Percentiles rank a stretch among this genome's conserved stretches.
Conservation (phyloP, 2,888 invertebrate species). For the Nomada flava region DNA sequence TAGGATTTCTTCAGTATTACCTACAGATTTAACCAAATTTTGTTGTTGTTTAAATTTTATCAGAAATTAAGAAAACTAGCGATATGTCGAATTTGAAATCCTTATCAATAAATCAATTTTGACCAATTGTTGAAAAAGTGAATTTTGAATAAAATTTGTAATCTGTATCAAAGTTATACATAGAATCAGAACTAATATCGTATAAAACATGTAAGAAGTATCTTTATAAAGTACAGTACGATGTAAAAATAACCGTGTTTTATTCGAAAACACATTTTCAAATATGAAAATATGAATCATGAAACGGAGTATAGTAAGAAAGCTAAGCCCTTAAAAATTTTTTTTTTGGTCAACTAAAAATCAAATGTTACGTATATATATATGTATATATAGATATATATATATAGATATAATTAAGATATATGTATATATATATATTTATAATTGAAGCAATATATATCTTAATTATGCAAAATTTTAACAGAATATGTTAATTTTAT, state of each 20-base stretch:
- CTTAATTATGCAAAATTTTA: conserved; percentile 76
- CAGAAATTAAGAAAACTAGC: conserved; percentile 20
- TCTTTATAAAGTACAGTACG: conserved; percentile 23
- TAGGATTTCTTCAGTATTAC: conserved; percentile 2
- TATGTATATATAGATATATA: conserved; percentile 18
- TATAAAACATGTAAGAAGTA: conserved; percentile 5
- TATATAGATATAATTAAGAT: conserved; percentile 35
- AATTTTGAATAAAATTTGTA: conserved; percentile 11
- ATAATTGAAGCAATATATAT: conserved; percentile 50
- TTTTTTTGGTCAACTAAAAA: conserved; percentile 42
- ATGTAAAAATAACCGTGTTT: conserved; percentile 31
- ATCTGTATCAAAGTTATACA: conserved; percentile 3
- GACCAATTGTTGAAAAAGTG: not conserved
- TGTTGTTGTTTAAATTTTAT: conserved; percentile 10
- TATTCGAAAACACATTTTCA: conserved; percentile 49
- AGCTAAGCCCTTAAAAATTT: conserved; percentile 36
- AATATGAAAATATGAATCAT: conserved; percentile 49
- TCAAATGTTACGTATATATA: conserved; percentile 29
- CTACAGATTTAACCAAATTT: conserved; percentile 2
- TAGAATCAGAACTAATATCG: conserved; percentile 19
- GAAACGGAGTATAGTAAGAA: conserved; percentile 39
- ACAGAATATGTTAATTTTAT: conserved; percentile 76
- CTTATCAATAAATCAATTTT: conserved; percentile 11
- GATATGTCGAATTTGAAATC: not conserved
- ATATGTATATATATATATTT: conserved; percentile 31